Percentiles rank a stretch among this genome's conserved stretches.
Conservation (phyloP, 2,113 vertebrate species). For the Australoheros scitulus region DNA sequence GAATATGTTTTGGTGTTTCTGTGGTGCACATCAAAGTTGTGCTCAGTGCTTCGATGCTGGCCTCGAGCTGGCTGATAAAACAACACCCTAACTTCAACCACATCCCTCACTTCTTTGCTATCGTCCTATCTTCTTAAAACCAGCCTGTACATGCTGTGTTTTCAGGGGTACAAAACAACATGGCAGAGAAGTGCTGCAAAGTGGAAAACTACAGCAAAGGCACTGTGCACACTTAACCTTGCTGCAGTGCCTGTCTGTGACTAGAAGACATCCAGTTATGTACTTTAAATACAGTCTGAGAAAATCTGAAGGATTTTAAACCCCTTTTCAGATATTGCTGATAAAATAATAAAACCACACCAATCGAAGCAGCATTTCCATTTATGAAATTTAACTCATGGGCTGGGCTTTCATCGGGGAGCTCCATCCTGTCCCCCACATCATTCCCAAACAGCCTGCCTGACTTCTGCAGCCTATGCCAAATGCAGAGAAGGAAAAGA, state of each 20-base stretch:
- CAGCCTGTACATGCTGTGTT: slow-evolving; percentile 30
- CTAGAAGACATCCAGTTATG: slow-evolving; percentile 38
- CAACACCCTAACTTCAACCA: slow-evolving; percentile 45
- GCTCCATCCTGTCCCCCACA: slow-evolving; percentile 40
- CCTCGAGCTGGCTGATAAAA: slow-evolving; percentile 51
- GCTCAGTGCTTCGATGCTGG: not conserved
- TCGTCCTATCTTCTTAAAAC: slow-evolving; percentile 36
- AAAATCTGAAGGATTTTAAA: slow-evolving; percentile 63
- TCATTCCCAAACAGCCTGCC: slow-evolving; percentile 63
- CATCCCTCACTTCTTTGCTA: slow-evolving; percentile 28
- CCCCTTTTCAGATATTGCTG: slow-evolving; percentile 57
- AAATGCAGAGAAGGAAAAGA: slow-evolving; percentile 58
- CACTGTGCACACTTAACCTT: slow-evolving; percentile 7
- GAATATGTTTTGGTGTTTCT: slow-evolving; percentile 31
- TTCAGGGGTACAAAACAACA: slow-evolving; percentile 12
- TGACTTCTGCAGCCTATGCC: slow-evolving; percentile 50
- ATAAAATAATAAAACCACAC: slow-evolving; percentile 66
- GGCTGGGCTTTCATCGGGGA: slow-evolving; percentile 24
- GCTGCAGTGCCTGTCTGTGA: not conserved
- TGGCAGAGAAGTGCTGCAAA: not conserved
- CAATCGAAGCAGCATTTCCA: slow-evolving; percentile 66
- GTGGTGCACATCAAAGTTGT: slow-evolving; percentile 46
- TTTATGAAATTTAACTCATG: slow-evolving; percentile 59
- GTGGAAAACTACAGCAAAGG: slow-evolving; percentile 20
- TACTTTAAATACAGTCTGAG: slow-evolving; percentile 33